phyloP scores from a whole-genome alignment of 2,113 vertebrate species.

The Bubo bubo region DNA sequence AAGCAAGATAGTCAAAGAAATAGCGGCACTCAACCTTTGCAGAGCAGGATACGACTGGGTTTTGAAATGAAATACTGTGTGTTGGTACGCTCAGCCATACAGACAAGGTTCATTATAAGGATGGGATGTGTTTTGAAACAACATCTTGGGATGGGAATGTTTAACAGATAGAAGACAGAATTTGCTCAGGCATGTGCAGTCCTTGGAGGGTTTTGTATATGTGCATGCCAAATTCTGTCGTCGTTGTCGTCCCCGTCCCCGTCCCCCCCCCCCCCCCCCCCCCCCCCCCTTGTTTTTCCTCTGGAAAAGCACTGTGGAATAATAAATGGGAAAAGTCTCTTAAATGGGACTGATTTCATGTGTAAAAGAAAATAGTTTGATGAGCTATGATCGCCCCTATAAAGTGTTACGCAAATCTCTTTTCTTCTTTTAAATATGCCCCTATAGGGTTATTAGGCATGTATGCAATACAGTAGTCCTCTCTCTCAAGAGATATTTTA shows the following conservation, averaged over 20 bases:
- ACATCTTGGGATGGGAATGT: slow-evolving; percentile 5
- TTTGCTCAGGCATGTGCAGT: neutral
- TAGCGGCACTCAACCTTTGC: neutral
- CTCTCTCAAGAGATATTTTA: slow-evolving; percentile 44
- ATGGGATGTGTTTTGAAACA: slow-evolving; percentile 21
- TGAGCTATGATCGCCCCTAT: slow-evolving; percentile 1
- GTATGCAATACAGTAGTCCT: neutral
- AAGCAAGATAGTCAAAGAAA: neutral
- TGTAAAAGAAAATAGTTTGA: slow-evolving; percentile 27
- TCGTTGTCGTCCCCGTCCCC: too few relatives aligned
- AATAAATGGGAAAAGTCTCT: neutral
- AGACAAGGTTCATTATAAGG: slow-evolving; percentile 38
- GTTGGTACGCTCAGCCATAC: neutral
- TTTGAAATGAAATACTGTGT: slow-evolving; percentile 22
- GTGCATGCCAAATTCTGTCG: neutral
- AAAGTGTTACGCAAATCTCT: slow-evolving; percentile 44
- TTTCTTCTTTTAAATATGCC: neutral
- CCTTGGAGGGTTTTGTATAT: neutral
- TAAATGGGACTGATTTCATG: neutral
- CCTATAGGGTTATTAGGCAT: neutral
- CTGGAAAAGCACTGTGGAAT: neutral
- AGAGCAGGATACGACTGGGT: neutral
- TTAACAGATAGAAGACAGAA: slow-evolving; percentile 5
- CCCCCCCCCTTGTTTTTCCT: neutral
- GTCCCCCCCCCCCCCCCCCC: too few relatives aligned